Base-by-base conservation (phyloP, 2,888 invertebrate genomes). In the Scaeva pyrastri region DNA sequence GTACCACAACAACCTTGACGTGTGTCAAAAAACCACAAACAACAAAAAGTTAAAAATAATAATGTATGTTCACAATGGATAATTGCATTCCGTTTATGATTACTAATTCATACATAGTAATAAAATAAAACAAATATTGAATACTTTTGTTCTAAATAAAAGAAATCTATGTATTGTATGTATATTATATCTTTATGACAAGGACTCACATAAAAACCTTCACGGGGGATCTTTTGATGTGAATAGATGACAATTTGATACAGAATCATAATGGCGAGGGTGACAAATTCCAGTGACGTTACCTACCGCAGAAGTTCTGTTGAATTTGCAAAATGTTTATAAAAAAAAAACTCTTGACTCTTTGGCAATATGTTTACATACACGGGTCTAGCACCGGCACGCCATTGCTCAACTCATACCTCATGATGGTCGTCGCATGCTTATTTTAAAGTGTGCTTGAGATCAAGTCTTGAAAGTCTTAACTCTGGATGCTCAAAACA, bases 401-500 rank as follows among this genome's bases (percentile, higher is more conserved):
- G 21, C n/a, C 5, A 21, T n/a, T 66, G 31, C n/a, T 31, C 41
- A 66, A 16, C 11, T 39, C 10, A 39, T 39, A 10, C 10, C 12
- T 2, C 21, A 36, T 52, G 52, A n/a, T n/a, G n/a, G 58, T 19
- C 45, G 2, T 3, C 19, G 74, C 43, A 55, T 66, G 52, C n/a
- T 72, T 77, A 76, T 43, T 39, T 52, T 12, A 23, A 72, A 19
- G 36, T 21, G 36, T 21, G 10, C 21, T 21, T 60, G 45, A 43
- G 77, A 72, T 72, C 21, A 66, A 66, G 66, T 52, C 56, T 58
- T 58, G 21, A 55, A 48, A 71, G 48, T 12, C 31, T 60, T 52
- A 39, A 31, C 45, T 31, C 12, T 36, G 31, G 31, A 0, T 26
- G 14, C 14, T 19, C 14, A 12, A 19, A 31, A 48, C 48, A 48